Evolutionary conservation across 1,140 invertebrate genomes (phyloP), one percentile per base, ranked within the genome.

Genomic region (Heliconius eleuchia): DNA sequence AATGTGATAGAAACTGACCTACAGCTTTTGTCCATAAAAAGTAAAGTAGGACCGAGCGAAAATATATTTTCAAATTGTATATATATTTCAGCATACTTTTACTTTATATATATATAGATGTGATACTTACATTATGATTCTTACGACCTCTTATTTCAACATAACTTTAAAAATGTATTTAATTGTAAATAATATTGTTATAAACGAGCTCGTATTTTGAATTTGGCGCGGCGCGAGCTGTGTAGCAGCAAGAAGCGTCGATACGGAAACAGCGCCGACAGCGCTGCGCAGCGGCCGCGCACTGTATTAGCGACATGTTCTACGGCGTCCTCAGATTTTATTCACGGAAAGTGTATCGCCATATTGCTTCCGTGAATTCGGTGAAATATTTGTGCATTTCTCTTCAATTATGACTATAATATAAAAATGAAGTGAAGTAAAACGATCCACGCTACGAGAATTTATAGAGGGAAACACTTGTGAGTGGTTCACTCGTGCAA

Each of bases 281-380:
- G 86, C 91, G 90, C 87, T 60, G 85, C 74, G 87, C 88, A 80
- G 91, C 83, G 92, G 88, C 83, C 83, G 92, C 92, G 92, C 91
- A 94, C 90, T 92, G 92, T 92, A 93, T 88, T 90, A 92, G 87
- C 86, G 88, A 93, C 92, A 85, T 90, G 92, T 93, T 93, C 89
- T 92, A 90, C 92, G 92, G 92, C 92, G 92, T 94, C 93, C 93
- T 93, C 93, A 86, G 93, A 94, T 89, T 93, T 93, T 93, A 87
- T 94, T 91, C 92, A 93, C 92, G 87, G 92, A 93, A 93, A 93
- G 91, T 89, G 89, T 88, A 94, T 93, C 93, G 93, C 93, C 93
- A 94, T 94, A 94, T 94, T 94, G 93, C 93, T 94, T 94, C 93
- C 91, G 92, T 94, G 90, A 94, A 92, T 92, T 92, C 86, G 85